Conservation (phyloP, 2,113 vertebrate genomes). For the Arenaria interpres region DNA sequence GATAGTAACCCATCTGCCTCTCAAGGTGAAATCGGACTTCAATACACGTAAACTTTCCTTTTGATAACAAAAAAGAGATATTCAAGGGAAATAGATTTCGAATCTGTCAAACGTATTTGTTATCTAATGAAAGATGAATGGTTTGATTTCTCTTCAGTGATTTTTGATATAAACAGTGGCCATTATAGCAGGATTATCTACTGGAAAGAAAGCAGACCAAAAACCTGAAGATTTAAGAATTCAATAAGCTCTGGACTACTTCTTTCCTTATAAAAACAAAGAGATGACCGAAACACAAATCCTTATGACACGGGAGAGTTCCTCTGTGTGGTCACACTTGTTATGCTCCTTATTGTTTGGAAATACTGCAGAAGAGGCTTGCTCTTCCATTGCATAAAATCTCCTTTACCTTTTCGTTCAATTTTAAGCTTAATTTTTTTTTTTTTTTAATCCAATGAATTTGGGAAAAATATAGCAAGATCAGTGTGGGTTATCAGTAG, state of each 20-base stretch:
- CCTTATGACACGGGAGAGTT: background rate
- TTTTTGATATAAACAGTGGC: background rate
- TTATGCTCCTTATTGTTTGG: background rate
- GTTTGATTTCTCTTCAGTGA: background rate
- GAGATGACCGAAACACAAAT: background rate
- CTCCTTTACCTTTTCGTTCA: background rate
- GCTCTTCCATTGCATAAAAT: background rate
- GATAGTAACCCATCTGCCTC: slow-evolving; percentile 98
- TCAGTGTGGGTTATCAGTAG: background rate
- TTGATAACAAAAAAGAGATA: slow-evolving; percentile 16
- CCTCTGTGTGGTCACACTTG: background rate
- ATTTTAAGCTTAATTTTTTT: background rate
- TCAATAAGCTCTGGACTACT: background rate
- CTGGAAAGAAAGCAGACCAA: background rate
- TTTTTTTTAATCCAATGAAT: background rate
- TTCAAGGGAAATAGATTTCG: background rate
- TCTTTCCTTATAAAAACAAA: background rate
- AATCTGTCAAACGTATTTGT: background rate
- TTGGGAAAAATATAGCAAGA: background rate
- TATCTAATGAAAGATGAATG: background rate
- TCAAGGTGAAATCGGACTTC: slow-evolving; percentile 97
- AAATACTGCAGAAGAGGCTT: background rate
- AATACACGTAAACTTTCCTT: slow-evolving; percentile 97
- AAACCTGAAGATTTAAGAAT: background rate
- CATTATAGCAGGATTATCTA: background rate